Percentiles rank a stretch among this genome's conserved stretches.
phyloP scores from a whole-genome alignment of 2,797 vertebrate genomes.

The Lacerta bilineata region DNA sequence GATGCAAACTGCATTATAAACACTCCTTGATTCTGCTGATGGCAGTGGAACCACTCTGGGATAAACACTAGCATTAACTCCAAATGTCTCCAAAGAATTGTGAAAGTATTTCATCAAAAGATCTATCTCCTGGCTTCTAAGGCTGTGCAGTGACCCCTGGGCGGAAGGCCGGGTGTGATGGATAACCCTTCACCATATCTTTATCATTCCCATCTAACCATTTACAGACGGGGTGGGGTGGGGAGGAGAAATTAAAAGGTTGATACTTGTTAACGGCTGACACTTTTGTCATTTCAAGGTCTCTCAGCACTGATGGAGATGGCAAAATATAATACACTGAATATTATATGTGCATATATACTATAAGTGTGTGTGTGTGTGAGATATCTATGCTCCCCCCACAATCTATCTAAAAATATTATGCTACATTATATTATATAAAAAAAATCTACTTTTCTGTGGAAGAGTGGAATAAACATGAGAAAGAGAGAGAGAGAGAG shows the following conservation, averaged over 20 bases:
- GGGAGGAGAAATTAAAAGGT: conserved; percentile 62
- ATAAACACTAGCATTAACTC: conserved; percentile 72
- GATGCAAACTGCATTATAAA: conserved; percentile 73
- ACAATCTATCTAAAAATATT: neutral
- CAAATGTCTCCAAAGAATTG: conserved; percentile 73
- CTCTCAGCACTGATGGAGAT: conserved; percentile 46
- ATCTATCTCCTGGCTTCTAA: conserved; percentile 72
- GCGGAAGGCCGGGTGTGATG: conserved; percentile 44
- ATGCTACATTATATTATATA: neutral
- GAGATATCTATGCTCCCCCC: too few species aligned
- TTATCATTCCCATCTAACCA: conserved; percentile 38
- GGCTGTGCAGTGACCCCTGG: conserved; percentile 68
- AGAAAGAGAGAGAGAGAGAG: neutral
- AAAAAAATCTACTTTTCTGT: neutral
- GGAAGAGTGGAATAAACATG: neutral
- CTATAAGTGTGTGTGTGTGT: neutral
- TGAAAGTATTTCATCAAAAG: conserved; percentile 74
- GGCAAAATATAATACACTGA: conserved; percentile 47
- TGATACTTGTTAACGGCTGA: conserved; percentile 72
- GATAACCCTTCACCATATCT: conserved; percentile 65
- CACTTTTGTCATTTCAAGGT: conserved; percentile 54
- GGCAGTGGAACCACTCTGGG: conserved; percentile 69
- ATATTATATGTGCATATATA: conserved; percentile 9
- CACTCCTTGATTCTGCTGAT: conserved; percentile 70
- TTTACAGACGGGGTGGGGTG: conserved; percentile 47